Evolutionary conservation across 2,797 vertebrate species (phyloP).

Genomic region (Eulemur coronatus): DNA sequence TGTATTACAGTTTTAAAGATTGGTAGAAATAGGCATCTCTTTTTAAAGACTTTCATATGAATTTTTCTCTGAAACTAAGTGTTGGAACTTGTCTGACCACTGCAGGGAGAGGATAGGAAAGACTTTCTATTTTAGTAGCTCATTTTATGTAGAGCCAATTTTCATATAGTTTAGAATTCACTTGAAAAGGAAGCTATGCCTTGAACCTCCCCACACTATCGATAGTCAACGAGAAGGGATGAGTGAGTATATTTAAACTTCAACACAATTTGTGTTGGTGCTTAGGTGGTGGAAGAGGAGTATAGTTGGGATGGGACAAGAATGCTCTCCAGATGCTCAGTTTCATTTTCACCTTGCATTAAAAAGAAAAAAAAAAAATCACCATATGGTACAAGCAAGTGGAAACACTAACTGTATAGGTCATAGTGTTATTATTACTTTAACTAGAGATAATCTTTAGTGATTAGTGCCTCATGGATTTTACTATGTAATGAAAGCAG

Average conservation of each 20-base stretch:
- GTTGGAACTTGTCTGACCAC: not conserved
- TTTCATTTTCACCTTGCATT: constrained; percentile 71
- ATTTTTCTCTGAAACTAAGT: not conserved
- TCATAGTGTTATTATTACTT: constrained; percentile 21
- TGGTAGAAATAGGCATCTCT: not conserved
- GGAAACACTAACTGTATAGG: not conserved
- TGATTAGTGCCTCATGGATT: constrained; percentile 40
- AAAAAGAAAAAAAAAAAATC: not conserved
- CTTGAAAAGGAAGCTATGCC: not conserved
- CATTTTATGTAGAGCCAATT: not conserved
- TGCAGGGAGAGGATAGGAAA: not conserved
- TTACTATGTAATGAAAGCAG: constrained; percentile 54
- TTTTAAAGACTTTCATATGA: not conserved
- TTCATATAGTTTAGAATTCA: not conserved
- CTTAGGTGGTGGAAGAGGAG: constrained; percentile 67
- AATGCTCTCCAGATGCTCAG: constrained; percentile 78
- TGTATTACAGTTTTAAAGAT: not conserved
- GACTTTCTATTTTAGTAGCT: not conserved
- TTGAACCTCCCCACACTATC: not conserved
- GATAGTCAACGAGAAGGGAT: constrained; percentile 30
- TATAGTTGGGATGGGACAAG: constrained; percentile 44
- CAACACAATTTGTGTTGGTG: constrained; percentile 36
- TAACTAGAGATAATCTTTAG: not conserved
- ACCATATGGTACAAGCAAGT: not conserved
- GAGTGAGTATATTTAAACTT: constrained; percentile 67